Percentiles rank a stretch among this genome's conserved stretches.
Evolutionary conservation across 2,888 invertebrate species (phyloP).

Genomic region (Volucella inanis): DNA sequence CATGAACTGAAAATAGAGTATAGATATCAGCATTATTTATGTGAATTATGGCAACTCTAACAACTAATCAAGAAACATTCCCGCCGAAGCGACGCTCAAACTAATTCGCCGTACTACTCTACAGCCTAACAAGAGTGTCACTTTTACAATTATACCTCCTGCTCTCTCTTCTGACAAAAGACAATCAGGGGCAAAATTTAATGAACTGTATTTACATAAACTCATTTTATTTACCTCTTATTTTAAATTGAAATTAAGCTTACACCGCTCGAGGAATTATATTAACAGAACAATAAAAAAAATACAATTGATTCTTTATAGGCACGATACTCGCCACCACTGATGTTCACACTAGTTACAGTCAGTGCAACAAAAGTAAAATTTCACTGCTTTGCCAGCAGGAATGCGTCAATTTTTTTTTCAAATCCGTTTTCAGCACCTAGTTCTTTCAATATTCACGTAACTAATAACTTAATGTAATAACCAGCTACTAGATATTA

Average conservation of each 20-base stretch:
- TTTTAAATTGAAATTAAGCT: conserved; percentile 25
- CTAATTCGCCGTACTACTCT: conserved; percentile 53
- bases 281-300: neutral
- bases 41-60: conserved; percentile 63
- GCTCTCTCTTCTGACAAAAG: conserved; percentile 49
- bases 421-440: conserved; percentile 36
- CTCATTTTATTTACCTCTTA: conserved; percentile 60
- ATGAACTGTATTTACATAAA: conserved; percentile 59
- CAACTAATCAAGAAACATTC: conserved; percentile 75
- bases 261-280: conserved; percentile 18
- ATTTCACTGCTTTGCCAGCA: conserved; percentile 45
- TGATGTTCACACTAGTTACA: conserved; percentile 61
- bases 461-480: conserved; percentile 5
- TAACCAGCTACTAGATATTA: conserved; percentile 39
- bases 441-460: conserved; percentile 10
- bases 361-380: conserved; percentile 69
- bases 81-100: conserved; percentile 78
- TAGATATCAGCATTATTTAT: conserved; percentile 16
- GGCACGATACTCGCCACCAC: conserved; percentile 41
- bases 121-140: conserved; percentile 52
- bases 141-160: conserved; percentile 42
- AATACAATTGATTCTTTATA: neutral
- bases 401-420: conserved; percentile 67
- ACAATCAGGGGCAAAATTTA: conserved; percentile 63
- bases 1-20: conserved; percentile 59